phyloP scores from a whole-genome alignment of 2,113 vertebrate species.

The Mus spicilegus region DNA sequence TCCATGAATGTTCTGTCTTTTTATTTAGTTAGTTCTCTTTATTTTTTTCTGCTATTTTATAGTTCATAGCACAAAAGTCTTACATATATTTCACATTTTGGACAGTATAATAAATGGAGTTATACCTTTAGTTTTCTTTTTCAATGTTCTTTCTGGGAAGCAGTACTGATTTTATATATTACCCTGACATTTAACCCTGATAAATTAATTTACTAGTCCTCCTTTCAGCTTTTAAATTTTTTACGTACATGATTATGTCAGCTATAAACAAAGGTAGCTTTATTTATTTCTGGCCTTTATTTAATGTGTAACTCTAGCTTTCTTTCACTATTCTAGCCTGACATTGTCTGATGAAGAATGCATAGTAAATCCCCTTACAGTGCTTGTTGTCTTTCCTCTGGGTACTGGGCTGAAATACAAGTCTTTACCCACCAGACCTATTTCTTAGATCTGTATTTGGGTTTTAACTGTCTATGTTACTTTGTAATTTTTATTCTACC shows the following conservation, averaged over 20 bases:
- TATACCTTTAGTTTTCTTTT: constrained; percentile 23
- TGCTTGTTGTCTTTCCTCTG: neutral
- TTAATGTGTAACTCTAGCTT: neutral
- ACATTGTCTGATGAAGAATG: neutral
- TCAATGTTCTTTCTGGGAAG: neutral
- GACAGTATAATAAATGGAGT: neutral
- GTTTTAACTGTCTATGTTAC: neutral
- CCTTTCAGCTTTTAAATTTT: neutral
- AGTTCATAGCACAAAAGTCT: neutral
- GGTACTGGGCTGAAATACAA: neutral
- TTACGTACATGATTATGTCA: neutral
- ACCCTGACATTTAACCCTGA: neutral
- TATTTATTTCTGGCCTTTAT: constrained; percentile 28
- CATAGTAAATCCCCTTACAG: neutral
- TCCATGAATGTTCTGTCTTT: constrained; percentile 19
- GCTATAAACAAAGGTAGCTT: constrained; percentile 19
- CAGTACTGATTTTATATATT: constrained; percentile 1
- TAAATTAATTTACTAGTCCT: constrained; percentile 4
- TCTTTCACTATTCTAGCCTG: neutral
- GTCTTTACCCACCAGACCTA: neutral
- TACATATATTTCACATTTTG: neutral
- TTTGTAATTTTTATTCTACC: neutral
- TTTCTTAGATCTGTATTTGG: neutral
- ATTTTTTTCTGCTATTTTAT: constrained; percentile 23
- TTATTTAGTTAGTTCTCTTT: constrained; percentile 5